phyloP scores from a whole-genome alignment of 2,888 invertebrate genomes.

The Fragum fragum region DNA sequence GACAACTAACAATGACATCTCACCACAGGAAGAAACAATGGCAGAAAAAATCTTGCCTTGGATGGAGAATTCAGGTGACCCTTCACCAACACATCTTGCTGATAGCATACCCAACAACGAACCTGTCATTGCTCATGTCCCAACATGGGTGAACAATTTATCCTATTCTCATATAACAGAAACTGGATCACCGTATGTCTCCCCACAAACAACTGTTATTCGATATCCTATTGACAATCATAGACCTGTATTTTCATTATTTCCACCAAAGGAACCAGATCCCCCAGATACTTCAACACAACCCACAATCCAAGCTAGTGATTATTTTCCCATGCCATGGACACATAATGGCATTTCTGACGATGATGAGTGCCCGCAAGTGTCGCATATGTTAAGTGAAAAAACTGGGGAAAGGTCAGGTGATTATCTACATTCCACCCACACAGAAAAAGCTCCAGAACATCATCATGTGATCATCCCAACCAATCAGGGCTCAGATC shows the following conservation, averaged over 20 bases:
- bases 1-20: conserved; percentile 47
- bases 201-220: conserved; percentile 78
- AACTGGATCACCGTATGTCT: conserved; percentile 80
- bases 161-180: conserved; percentile 91
- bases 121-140: conserved; percentile 91
- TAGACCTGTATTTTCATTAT: conserved; percentile 77
- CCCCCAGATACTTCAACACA: conserved; percentile 43
- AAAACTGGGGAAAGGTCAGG: conserved; percentile 71
- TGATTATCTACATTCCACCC: conserved; percentile 74
- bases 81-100: conserved; percentile 88
- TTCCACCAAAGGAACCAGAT: conserved; percentile 56
- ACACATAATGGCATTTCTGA: conserved; percentile 44
- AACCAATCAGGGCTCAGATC: conserved; percentile 63
- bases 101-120: conserved; percentile 87
- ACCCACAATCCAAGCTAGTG: conserved; percentile 37
- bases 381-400: conserved; percentile 63
- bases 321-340: conserved; percentile 73
- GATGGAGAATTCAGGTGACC: conserved; percentile 50
- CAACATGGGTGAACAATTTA: conserved; percentile 97
- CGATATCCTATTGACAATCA: conserved; percentile 61
- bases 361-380: conserved; percentile 69
- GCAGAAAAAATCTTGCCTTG: conserved; percentile 57
- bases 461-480: conserved; percentile 80
- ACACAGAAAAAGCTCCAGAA: conserved; percentile 73
- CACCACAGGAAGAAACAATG: conserved; percentile 45